Base-by-base conservation (phyloP, 37 sponge, comb jelly and placozoan species). In the Spongia lamella region DNA sequence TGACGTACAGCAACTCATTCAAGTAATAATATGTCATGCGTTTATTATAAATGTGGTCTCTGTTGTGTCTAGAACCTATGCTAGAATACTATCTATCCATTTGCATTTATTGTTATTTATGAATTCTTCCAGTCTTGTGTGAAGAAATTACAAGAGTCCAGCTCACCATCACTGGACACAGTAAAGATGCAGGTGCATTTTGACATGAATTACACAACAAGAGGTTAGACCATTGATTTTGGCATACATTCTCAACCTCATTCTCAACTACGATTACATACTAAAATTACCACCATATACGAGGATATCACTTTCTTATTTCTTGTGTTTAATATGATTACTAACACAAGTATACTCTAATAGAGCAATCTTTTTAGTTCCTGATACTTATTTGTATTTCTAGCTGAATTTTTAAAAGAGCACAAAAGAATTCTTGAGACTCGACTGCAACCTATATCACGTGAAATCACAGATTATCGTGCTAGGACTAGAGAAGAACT, bases 141-240 rank as follows among this genome's bases (percentile, higher is more conserved):
- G 6, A 68, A 71, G 1, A 78, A 74, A 29, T 70, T 98, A 51
- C 60, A 90, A 59, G 88, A 90, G 38, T 38, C 51, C 5, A 57
- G 51, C 47, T 93, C 94, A 19, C 94, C 99, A 31, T 72, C 91
- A 7, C 77, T 98, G 69, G 99, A 98, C 68, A 98, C 96, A 15
- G 77, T 92, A 27, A 95, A 95, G 66, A 90, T 98, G 89, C 99
- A 98, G 58, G 96, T 98, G 33, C 91, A 98, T 58, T 98, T 98
- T 75, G 99, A 96, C 66, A 98, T 95, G 96, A 95, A 98, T 73
- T 98, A 98, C 76, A 89, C 94, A 0, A 64, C 79, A n/a, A 93
- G 90, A 84, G 71, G 94, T 89, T 62, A 38, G 83, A 32, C n/a
- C 0, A 2, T 61, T 37, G 47, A 13, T n/a, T n/a, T n/a, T n/a